Conservation (phyloP, 2,797 vertebrate genomes). For the Jordanella pulchra region DNA sequence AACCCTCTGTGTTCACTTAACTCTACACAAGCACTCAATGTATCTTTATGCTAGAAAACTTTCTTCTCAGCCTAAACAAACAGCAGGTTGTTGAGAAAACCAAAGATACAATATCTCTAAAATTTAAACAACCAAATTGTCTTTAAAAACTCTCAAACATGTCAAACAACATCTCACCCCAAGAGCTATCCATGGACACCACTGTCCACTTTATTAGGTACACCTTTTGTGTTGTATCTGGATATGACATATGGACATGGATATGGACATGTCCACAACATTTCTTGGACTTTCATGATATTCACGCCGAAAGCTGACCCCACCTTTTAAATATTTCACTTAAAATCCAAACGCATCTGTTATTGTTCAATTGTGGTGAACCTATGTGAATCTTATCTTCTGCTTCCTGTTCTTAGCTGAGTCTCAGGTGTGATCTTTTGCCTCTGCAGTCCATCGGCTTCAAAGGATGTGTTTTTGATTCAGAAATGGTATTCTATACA, state of each 20-base stretch:
- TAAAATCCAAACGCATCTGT: not conserved
- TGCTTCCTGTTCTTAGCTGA: not conserved
- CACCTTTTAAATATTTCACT: not conserved
- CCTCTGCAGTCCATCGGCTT: not conserved
- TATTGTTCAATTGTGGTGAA: not conserved
- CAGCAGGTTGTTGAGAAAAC: not conserved
- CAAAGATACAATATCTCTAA: too few species aligned
- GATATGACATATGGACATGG: too few species aligned
- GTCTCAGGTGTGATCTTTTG: not conserved
- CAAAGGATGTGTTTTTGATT: not conserved
- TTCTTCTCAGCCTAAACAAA: slow-evolving; percentile 33
- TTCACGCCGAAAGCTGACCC: not conserved
- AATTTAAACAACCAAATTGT: not conserved
- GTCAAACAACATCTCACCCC: not conserved
- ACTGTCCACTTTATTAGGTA: too few species aligned
- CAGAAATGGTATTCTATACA: too few species aligned
- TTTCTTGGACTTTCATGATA: not conserved
- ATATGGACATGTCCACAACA: too few species aligned
- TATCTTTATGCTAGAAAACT: slow-evolving; percentile 27
- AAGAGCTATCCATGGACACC: too few species aligned
- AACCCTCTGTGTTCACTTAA: not conserved
- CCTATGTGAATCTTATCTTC: not conserved
- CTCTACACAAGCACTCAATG: slow-evolving; percentile 5
- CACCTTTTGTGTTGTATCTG: too few species aligned
- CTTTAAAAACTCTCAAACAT: not conserved